Percentiles rank a stretch among this genome's conserved stretches.
phyloP scores from a whole-genome alignment of 2,888 invertebrate genomes.

The Xestia sexstrigata region DNA sequence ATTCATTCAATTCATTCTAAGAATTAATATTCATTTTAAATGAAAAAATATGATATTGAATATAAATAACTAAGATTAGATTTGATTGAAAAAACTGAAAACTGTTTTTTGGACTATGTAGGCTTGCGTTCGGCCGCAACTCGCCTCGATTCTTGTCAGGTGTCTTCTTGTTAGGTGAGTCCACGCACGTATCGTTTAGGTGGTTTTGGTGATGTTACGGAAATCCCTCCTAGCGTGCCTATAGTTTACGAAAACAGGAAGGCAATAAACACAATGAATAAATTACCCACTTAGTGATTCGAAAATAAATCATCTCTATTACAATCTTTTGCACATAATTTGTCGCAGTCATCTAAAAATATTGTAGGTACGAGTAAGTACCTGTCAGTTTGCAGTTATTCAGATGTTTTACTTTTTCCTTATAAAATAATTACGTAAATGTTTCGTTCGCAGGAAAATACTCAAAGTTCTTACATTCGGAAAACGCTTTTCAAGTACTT shows the following conservation, averaged over 20 bases:
- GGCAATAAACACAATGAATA: no score
- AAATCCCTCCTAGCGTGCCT: background rate
- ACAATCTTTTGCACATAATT: background rate
- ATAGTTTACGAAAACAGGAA: background rate
- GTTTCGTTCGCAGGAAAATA: conserved; percentile 7
- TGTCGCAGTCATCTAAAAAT: background rate
- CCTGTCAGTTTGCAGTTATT: background rate
- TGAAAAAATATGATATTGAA: background rate
- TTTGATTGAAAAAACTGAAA: background rate
- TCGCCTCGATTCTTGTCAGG: background rate
- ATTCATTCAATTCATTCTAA: background rate
- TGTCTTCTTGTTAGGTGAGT: background rate
- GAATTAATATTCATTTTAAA: background rate
- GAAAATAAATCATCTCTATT: background rate
- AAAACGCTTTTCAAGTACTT: conserved; percentile 40
- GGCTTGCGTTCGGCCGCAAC: no score
- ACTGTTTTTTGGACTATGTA: no score
- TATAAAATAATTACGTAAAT: conserved; percentile 10
- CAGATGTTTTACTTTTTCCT: background rate
- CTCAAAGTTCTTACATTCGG: conserved; percentile 28
- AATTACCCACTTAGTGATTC: background rate
- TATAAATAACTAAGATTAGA: no score
- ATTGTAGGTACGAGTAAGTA: no score
- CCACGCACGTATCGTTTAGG: background rate
- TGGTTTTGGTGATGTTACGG: background rate